Evolutionary conservation across 2,888 invertebrate genomes (phyloP).

Genomic region (Sinopyrophorus schimmeli): DNA sequence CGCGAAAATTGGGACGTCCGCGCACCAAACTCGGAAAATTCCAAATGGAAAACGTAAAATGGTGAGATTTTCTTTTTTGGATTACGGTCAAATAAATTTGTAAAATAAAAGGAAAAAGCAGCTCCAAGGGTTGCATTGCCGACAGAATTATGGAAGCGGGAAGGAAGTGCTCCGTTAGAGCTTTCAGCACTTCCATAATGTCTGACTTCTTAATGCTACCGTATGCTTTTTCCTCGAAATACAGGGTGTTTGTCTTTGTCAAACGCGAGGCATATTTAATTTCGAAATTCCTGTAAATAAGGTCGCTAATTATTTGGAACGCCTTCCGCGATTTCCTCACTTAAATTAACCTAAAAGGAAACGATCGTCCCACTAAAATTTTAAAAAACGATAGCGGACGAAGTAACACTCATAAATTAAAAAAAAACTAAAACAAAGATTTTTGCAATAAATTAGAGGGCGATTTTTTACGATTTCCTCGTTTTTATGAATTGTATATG

Average conservation of each 20-base stretch:
- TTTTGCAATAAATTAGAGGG: background rate
- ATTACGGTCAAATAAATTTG: too few relatives aligned
- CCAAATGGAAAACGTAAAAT: too few relatives aligned
- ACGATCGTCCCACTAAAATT: background rate
- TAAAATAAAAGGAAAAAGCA: background rate
- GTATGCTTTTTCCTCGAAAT: conserved; percentile 28
- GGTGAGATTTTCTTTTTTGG: too few relatives aligned
- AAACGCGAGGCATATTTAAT: too few relatives aligned
- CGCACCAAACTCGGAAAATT: background rate
- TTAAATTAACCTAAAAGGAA: too few relatives aligned
- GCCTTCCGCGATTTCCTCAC: too few relatives aligned
- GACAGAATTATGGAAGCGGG: conserved; percentile 36
- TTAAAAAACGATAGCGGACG: too few relatives aligned
- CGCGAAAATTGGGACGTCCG: too few relatives aligned
- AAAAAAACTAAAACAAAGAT: background rate
- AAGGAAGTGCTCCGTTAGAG: conserved; percentile 37
- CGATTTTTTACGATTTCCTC: background rate
- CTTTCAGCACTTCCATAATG: conserved; percentile 37
- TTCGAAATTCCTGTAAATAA: too few relatives aligned
- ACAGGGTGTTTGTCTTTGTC: conserved; percentile 22
- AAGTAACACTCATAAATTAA: too few relatives aligned
- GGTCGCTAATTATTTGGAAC: too few relatives aligned
- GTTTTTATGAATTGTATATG: background rate
- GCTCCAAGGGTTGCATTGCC: conserved; percentile 10
- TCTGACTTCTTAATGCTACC: conserved; percentile 34